Evolutionary conservation across 2,797 vertebrate species (phyloP).

Genomic region (Potorous gilbertii): DNA sequence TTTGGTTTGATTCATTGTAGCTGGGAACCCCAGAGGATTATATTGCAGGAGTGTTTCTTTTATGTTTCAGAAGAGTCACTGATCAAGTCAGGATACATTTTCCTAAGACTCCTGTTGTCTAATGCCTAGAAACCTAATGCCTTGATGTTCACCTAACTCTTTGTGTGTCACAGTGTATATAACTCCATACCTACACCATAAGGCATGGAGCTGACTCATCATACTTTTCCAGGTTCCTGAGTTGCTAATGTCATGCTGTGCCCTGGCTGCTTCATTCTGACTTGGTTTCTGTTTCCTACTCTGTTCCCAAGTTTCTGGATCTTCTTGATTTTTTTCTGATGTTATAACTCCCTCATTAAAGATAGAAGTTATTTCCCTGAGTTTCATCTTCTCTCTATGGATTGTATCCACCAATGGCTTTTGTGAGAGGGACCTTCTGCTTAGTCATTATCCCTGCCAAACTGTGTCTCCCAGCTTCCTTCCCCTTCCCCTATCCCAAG

Average conservation of each 20-base stretch:
- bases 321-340: not conserved
- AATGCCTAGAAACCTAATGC: not conserved
- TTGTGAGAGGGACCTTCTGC: not conserved
- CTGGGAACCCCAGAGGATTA: no score
- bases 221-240: not conserved
- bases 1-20: no score
- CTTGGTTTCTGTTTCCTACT: not conserved
- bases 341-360: not conserved
- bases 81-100: not conserved
- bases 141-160: not conserved
- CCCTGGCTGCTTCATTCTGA: not conserved
- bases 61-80: not conserved
- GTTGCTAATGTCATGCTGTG: no score
- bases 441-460: not conserved
- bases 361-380: not conserved
- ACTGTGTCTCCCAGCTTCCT: not conserved
- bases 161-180: not conserved
- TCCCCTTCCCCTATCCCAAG: no score
- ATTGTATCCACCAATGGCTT: not conserved
- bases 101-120: not conserved
- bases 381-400: not conserved
- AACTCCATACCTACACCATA: not conserved
- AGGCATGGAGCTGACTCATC: not conserved
- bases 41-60: no score
- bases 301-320: not conserved